Evolutionary conservation across 2,888 invertebrate species (phyloP).

Genomic region (Escarpia spicata): DNA sequence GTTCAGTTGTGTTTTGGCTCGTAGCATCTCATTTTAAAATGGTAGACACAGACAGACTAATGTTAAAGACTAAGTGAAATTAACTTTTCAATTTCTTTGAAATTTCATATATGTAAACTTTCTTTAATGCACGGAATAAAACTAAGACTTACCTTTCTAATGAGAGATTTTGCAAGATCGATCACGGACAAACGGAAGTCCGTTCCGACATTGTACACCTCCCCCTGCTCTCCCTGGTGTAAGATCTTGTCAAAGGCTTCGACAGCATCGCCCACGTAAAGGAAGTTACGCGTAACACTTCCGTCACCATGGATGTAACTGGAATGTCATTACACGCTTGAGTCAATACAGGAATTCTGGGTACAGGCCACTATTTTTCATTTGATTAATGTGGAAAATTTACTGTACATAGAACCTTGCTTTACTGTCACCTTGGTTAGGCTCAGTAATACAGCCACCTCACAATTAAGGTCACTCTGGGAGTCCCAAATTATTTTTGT

Average conservation of each 20-base stretch:
- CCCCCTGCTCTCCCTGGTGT: constrained; percentile 53
- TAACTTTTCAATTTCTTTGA: no score
- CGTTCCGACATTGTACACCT: constrained; percentile 50
- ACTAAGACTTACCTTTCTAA: constrained; percentile 44
- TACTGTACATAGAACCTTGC: background rate
- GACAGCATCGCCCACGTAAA: constrained; percentile 47
- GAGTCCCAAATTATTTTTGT: no score
- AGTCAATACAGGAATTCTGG: background rate
- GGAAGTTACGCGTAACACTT: constrained; percentile 53
- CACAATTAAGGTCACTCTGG: no score
- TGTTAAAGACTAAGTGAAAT: no score
- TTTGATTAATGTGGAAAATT: background rate
- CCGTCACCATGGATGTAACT: constrained; percentile 52
- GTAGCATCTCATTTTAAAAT: no score
- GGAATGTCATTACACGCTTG: background rate
- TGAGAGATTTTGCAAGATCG: constrained; percentile 59
- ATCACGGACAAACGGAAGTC: constrained; percentile 55
- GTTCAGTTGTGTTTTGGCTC: no score
- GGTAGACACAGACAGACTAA: no score
- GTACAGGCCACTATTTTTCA: background rate
- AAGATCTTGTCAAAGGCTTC: constrained; percentile 45
- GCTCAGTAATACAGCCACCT: no score
- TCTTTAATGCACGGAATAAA: background rate
- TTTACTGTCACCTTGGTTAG: no score
- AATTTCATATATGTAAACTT: background rate